Evolutionary conservation across 2,888 invertebrate species (phyloP), one percentile per base, ranked within the genome.

Genomic region (Cremastinae sp.): DNA sequence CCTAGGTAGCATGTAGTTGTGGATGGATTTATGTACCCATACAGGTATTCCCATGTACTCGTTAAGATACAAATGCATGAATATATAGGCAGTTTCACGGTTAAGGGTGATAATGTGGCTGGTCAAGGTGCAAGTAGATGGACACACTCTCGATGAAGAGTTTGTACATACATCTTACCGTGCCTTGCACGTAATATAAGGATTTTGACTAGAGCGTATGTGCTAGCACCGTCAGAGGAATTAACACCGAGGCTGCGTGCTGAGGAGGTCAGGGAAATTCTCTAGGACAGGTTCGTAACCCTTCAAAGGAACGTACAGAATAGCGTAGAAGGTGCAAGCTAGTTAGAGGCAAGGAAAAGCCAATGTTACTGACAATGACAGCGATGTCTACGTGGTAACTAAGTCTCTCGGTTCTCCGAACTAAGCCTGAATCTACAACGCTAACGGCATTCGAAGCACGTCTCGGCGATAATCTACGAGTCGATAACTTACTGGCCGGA

Each of bases 401-500:
- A 72, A 71, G 71, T 65, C 64, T 62, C 66, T 58, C 35, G 69
- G 73, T 66, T 53, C 55, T 39, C 22, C 53, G 53, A 45, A 41
- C 55, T 62, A 37, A 47, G 69, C 61, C 68, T 49, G 55, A 61
- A 69, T 49, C 59, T 10, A 58, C 76, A 43, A 47, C 35, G 68
- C 53, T 76, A 75, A 76, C 69, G 70, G 73, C 78, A 79, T 80
- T 79, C 79, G 55, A 65, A 72, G 78, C 80, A 80, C 80, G 80
- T 80, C 62, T 73, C 66, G 47, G 56, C 70, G 78, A 80, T 80
- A 80, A 80, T 80, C 80, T 80, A 79, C 79, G 78, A 80, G 80
- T 79, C 80, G 80, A 80, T 80, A 80, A 79, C 80, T 80, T 80
- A 80, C 79, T 79, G 72, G 56, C 68, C 70, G 76, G 78, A 80